Percentiles rank a stretch among this genome's conserved stretches.
phyloP scores from a whole-genome alignment of 1,140 invertebrate species.

The Protaetia brevitarsis region DNA sequence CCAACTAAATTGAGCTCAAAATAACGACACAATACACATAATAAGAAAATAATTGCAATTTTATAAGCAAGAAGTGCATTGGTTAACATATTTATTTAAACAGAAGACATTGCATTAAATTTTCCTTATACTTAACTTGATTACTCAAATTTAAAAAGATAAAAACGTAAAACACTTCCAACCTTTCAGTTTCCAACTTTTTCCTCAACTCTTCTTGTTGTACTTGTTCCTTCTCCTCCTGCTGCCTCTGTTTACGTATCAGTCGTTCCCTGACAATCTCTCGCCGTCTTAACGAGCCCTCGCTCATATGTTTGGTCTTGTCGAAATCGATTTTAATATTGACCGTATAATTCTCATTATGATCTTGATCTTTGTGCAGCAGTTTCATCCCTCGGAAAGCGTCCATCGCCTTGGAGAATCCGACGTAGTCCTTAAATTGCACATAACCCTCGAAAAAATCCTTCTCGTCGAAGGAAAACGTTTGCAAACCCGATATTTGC shows the following conservation, averaged over 20 bases:
- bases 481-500: slow-evolving; percentile 67
- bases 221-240: slow-evolving; percentile 60
- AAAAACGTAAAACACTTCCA: slow-evolving; percentile 16
- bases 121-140: too few relatives aligned
- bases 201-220: slow-evolving; percentile 53
- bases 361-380: slow-evolving; percentile 71
- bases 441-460: slow-evolving; percentile 80
- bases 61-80: too few relatives aligned
- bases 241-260: slow-evolving; percentile 70
- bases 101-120: too few relatives aligned
- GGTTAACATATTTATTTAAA: too few relatives aligned
- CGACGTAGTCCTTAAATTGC: slow-evolving; percentile 91
- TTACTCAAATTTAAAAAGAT: too few relatives aligned
- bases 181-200: slow-evolving; percentile 65
- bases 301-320: slow-evolving; percentile 88
- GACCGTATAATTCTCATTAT: slow-evolving; percentile 65
- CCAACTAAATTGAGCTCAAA: too few relatives aligned
- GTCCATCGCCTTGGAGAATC: slow-evolving; percentile 94
- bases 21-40: too few relatives aligned
- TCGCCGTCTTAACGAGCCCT: slow-evolving; percentile 77
- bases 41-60: too few relatives aligned
- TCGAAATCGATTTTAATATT: slow-evolving; percentile 85
- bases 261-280: slow-evolving; percentile 79
- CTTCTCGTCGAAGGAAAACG: slow-evolving; percentile 68
- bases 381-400: slow-evolving; percentile 85